A percentile compares a stretch with the other conserved stretches of the same genome.
phyloP scores from a whole-genome alignment of 2,888 invertebrate genomes.

The Ornithoptera priamus region DNA sequence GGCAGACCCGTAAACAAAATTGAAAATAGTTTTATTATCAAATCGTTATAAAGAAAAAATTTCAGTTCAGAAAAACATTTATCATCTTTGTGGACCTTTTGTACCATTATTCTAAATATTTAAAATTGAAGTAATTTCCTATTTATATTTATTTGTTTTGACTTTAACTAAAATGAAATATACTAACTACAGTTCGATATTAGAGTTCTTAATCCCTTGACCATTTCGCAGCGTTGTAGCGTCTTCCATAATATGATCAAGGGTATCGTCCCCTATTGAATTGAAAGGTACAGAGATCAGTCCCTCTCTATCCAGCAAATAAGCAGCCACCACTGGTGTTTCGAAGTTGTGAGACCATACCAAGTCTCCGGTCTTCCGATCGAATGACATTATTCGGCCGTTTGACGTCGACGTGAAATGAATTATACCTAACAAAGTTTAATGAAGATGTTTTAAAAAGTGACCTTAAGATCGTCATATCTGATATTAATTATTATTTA shows the following conservation, averaged over 20 bases:
- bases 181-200: slow-evolving; percentile 82
- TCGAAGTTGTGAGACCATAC: slow-evolving; percentile 93
- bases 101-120: too few species aligned
- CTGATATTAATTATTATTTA: too few species aligned
- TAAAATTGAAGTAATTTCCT: too few species aligned
- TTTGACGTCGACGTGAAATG: slow-evolving; percentile 95
- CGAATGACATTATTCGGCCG: slow-evolving; percentile 91
- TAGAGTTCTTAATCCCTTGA: slow-evolving; percentile 79
- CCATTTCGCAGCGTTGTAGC: slow-evolving; percentile 77
- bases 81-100: too few species aligned
- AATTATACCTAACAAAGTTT: slow-evolving; percentile 83
- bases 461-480: neutral
- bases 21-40: too few species aligned
- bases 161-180: slow-evolving; percentile 17
- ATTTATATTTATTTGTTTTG: neutral
- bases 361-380: slow-evolving; percentile 88
- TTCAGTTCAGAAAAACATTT: too few species aligned
- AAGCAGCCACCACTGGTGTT: slow-evolving; percentile 95
- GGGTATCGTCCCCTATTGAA: slow-evolving; percentile 92
- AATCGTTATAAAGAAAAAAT: too few species aligned
- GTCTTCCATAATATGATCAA: slow-evolving; percentile 84
- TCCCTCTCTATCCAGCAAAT: slow-evolving; percentile 87
- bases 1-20: neutral
- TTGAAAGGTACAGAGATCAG: slow-evolving; percentile 92
- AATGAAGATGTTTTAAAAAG: neutral